These are phyloP conservation scores for Myiagra hebetior DNA, from an alignment of 2,113 vertebrate genomes.

Conservation along the genomic window DNA sequence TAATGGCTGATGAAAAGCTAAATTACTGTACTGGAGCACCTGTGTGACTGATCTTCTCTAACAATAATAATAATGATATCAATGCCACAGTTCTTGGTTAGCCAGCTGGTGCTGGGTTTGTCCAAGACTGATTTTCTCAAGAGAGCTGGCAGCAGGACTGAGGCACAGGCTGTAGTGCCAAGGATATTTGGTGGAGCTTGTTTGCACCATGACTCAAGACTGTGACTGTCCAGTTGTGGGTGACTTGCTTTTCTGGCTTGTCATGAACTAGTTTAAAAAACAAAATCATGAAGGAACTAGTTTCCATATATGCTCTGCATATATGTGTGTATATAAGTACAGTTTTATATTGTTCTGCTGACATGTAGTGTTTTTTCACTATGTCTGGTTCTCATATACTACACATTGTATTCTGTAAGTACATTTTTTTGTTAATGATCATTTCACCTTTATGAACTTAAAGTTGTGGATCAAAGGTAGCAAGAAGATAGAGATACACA, in stretches of 20 bases:
- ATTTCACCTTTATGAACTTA: not conserved
- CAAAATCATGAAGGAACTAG: not conserved
- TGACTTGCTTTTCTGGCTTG: not conserved
- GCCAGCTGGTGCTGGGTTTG: not conserved
- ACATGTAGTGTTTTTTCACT: constrained; percentile 30
- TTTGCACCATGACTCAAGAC: not conserved
- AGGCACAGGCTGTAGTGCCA: not conserved
- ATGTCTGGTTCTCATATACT: constrained; percentile 7
- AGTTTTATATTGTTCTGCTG: not conserved
- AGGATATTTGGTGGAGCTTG: not conserved
- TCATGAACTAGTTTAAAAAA: not conserved
- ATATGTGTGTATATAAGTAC: constrained; percentile 59
- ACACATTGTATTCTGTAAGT: not conserved
- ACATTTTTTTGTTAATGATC: not conserved
- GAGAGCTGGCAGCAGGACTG: not conserved
- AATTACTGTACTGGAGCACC: not conserved
- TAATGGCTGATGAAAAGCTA: not conserved
- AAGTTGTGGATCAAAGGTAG: not conserved
- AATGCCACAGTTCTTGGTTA: not conserved
- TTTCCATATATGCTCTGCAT: not conserved
- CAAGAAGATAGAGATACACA: not conserved
- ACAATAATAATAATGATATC: not conserved
- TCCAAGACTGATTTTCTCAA: not conserved
- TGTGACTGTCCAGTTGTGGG: not conserved
- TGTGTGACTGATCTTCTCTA: not conserved